These are phyloP conservation scores for Nyctibius bracteatus DNA, from an alignment of 2,113 vertebrate genomes.

Conservation along the genomic window DNA sequence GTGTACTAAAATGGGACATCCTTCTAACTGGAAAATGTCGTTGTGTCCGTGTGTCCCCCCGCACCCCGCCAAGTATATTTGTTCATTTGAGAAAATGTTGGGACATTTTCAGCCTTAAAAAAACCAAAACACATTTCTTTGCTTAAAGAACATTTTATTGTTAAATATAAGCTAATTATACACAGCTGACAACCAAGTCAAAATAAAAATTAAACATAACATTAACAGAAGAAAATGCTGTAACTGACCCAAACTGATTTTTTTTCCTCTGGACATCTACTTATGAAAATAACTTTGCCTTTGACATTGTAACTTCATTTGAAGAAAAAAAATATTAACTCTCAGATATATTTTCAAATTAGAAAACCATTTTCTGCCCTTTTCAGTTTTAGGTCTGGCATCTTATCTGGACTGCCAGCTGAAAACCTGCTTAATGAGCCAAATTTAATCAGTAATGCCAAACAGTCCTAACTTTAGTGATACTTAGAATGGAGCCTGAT, in stretches of 20 bases:
- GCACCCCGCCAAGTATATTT: too few species aligned
- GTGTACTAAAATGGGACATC: not conserved
- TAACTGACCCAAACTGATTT: not conserved
- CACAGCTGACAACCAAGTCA: not conserved
- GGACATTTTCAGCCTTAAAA: not conserved
- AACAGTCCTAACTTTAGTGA: not conserved
- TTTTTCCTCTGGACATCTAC: not conserved
- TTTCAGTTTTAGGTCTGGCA: not conserved
- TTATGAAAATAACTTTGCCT: not conserved
- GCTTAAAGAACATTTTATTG: not conserved
- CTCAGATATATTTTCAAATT: not conserved
- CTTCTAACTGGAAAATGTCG: not conserved
- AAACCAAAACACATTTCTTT: not conserved
- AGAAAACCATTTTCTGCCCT: not conserved
- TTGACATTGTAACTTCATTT: not conserved
- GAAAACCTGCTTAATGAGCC: not conserved
- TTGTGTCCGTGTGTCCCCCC: too few species aligned
- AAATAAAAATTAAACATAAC: not conserved
- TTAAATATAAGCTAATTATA: not conserved
- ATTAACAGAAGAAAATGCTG: not conserved
- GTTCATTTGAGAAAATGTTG: not conserved
- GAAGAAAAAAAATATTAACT: not conserved
- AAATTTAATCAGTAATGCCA: not conserved
- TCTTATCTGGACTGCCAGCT: not conserved
- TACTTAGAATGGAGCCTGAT: not conserved